Base-by-base conservation (phyloP, 2,797 vertebrate genomes). In the Paedocypris micromegethes region DNA sequence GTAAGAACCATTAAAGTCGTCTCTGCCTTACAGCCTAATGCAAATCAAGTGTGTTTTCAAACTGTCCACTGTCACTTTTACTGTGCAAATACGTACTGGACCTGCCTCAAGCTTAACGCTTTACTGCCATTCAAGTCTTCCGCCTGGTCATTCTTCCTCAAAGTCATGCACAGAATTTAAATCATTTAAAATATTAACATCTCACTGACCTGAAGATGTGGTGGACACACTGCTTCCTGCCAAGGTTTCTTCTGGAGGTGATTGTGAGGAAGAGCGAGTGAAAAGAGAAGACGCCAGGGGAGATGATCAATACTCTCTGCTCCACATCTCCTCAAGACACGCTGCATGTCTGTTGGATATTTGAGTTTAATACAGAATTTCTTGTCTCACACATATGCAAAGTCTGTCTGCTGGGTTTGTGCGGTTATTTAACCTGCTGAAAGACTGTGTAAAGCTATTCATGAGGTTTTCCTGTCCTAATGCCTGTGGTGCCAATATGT, bases 151-250 rank as follows among this genome's bases (percentile, higher is more conserved):
- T 46, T 43, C 23, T 2, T 51, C 56, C 62, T 41, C 48, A 46
- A 46, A 45, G 49, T 55, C 58, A 37, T 51, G 45, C 43, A 9
- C 5, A 44, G 62, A 40, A 57, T 62, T 62, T 66, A 58, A 77
- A 74, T 70, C 9, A 9, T 60, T 48, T 9, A 58, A 67, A 44
- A 23, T 23, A 23, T 23, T 23, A 23, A 60, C 6, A 4, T 66
- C 62, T 72, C 53, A 67, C 64, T 70, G 55, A 58, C 64, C 65
- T 9, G 43, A 46, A 23, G 52, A 70, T 53, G n/a, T 45, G n/a
- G n/a, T 45, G n/a, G 56, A 70, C 51, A 40, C 42, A 43, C 50
- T 58, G 58, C 63, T 66, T 44, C 63, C 64, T 50, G 61, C 62
- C 71, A 61, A 66, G 64, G 58, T n/a, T 9, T 54, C 64, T 54